A percentile compares a stretch with the other conserved stretches of the same genome.
Evolutionary conservation across 1,140 invertebrate species (phyloP).

Genomic region (Fopius arisanus): DNA sequence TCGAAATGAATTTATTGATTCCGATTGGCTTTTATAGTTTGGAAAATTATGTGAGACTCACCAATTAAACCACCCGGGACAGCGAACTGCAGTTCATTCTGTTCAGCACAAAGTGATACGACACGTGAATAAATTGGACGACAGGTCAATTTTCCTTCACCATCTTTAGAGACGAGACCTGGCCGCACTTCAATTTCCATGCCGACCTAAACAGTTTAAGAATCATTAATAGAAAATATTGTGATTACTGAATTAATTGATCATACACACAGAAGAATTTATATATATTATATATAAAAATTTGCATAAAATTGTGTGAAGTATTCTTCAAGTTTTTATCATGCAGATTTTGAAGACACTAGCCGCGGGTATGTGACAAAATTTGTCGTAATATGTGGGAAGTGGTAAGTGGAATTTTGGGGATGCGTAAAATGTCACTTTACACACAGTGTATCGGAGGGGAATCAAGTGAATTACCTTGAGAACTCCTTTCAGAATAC

Average conservation of each 20-base stretch:
- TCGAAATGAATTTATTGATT: no score
- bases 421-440: background rate
- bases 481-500: constrained; percentile 93
- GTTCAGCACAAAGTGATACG: constrained; percentile 97
- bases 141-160: constrained; percentile 95
- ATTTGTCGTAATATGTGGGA: no score
- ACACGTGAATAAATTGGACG: constrained; percentile 96
- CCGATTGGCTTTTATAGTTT: no score
- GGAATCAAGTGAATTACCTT: constrained; percentile 69
- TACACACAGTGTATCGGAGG: background rate
- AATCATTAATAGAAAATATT: no score
- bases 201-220: constrained; percentile 70
- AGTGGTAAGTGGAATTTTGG: no score
- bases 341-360: no score
- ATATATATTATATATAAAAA: no score
- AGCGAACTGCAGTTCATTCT: constrained; percentile 98
- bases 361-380: no score
- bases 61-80: constrained; percentile 98
- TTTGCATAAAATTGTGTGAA: no score
- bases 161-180: constrained; percentile 94
- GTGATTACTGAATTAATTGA: no score
- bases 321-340: no score
- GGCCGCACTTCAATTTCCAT: constrained; percentile 94
- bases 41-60: constrained; percentile 47
- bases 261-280: no score